These are phyloP conservation scores for Scrobipalpa costella DNA, from an alignment of 2,888 invertebrate genomes.

Conservation along the genomic window DNA sequence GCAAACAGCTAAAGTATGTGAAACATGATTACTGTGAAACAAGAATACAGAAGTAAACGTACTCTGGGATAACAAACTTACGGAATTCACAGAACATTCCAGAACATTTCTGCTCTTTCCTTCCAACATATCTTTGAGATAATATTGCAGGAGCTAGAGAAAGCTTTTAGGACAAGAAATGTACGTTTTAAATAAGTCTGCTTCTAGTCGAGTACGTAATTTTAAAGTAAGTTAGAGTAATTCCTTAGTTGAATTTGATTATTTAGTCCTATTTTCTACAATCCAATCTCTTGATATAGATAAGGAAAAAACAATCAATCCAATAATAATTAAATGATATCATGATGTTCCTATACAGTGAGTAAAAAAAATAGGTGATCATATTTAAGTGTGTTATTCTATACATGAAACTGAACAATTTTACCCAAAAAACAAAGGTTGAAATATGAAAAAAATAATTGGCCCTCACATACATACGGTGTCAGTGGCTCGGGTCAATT, in stretches of 20 bases:
- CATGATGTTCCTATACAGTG: too few relatives aligned
- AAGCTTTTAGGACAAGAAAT: conserved; percentile 3
- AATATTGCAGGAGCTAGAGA: conserved; percentile 3
- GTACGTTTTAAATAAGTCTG: background rate
- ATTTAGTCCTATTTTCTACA: too few relatives aligned
- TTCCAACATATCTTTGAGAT: conserved; percentile 4
- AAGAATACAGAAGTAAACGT: background rate
- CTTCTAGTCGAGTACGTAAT: background rate
- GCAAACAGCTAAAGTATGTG: background rate
- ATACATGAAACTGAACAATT: too few relatives aligned
- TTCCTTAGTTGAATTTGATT: background rate
- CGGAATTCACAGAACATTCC: conserved; percentile 1
- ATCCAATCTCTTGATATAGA: too few relatives aligned
- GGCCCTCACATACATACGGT: too few relatives aligned
- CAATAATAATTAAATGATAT: too few relatives aligned
- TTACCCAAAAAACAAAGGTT: too few relatives aligned
- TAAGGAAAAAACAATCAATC: too few relatives aligned
- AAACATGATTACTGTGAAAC: background rate
- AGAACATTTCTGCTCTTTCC: background rate
- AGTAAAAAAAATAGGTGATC: too few relatives aligned
- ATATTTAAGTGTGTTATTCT: too few relatives aligned
- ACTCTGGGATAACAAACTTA: conserved; percentile 6
- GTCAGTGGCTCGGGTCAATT: too few relatives aligned
- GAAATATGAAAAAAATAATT: too few relatives aligned
- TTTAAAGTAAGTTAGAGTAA: background rate